Evolutionary conservation across 2,797 vertebrate genomes (phyloP).

Genomic region (Sebastes variabilis): DNA sequence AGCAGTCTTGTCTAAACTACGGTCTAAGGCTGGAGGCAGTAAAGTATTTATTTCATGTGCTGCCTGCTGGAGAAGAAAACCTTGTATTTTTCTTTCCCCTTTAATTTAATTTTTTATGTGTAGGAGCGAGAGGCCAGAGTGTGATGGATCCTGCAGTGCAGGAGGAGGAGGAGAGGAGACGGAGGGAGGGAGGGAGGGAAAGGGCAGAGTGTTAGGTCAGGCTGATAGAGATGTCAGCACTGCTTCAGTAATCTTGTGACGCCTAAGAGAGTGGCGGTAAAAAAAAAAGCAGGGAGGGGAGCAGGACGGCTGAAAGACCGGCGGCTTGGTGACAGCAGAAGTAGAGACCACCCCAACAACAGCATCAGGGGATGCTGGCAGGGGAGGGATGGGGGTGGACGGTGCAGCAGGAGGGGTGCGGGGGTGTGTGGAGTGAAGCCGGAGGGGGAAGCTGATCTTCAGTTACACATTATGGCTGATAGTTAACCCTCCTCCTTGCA

Average conservation of each 20-base stretch:
- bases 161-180: conserved; percentile 26
- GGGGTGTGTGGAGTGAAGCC: conserved; percentile 25
- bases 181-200: conserved; percentile 49
- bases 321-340: conserved; percentile 77
- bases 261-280: conserved; percentile 61
- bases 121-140: conserved; percentile 81
- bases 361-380: conserved; percentile 79
- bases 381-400: conserved; percentile 1
- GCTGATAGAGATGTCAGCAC: conserved; percentile 92
- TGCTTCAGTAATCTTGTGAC: conserved; percentile 88
- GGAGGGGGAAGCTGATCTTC: conserved; percentile 47
- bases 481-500: conserved; percentile 55
- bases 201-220: conserved; percentile 82
- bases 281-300: conserved; percentile 3
- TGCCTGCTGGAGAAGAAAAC: conserved; percentile 1
- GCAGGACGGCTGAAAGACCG: conserved; percentile 64
- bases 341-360: conserved; percentile 89
- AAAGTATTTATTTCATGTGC: conserved; percentile 23
- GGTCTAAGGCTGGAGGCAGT: conserved; percentile 16
- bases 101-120: conserved; percentile 12
- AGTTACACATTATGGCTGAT: conserved; percentile 60
- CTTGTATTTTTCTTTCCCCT: conserved; percentile 16
- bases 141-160: conserved; percentile 87
- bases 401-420: conserved; percentile 11
- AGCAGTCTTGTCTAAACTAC: conserved; percentile 42